These are phyloP conservation scores for Axis porcinus DNA, from an alignment of 2,113 vertebrate species.

Conservation along the genomic window DNA sequence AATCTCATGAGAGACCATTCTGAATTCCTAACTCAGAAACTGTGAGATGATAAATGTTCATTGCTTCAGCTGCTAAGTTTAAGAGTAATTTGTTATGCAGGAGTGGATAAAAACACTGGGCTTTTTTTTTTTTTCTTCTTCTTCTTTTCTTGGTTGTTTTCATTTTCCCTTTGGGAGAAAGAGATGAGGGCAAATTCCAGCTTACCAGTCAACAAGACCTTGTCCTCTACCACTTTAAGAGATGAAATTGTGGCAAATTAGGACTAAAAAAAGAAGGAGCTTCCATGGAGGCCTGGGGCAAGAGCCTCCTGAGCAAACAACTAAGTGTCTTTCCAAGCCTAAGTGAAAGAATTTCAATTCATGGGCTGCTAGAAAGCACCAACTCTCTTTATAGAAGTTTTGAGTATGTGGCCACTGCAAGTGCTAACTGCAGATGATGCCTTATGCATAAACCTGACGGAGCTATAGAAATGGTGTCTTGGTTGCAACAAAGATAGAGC, in stretches of 20 bases:
- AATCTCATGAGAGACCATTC: neutral
- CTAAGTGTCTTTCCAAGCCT: neutral
- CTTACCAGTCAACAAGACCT: neutral
- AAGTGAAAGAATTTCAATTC: neutral
- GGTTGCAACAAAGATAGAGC: neutral
- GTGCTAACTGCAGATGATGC: neutral
- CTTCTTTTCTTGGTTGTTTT: neutral
- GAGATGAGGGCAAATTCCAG: neutral
- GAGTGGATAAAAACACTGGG: neutral
- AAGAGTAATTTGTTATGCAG: neutral
- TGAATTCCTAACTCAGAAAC: neutral
- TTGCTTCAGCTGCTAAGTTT: neutral
- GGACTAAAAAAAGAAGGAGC: neutral
- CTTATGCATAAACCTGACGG: neutral
- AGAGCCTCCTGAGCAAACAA: neutral
- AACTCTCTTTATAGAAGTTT: neutral
- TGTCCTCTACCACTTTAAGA: neutral
- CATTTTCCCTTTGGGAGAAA: neutral
- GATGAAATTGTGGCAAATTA: neutral
- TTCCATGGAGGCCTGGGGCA: neutral
- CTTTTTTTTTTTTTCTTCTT: neutral
- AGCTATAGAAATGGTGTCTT: neutral
- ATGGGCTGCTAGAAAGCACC: neutral
- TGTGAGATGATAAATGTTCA: neutral
- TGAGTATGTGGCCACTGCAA: neutral